Evolutionary conservation across 2,888 invertebrate genomes (phyloP).

Genomic region (Ormia ochracea): DNA sequence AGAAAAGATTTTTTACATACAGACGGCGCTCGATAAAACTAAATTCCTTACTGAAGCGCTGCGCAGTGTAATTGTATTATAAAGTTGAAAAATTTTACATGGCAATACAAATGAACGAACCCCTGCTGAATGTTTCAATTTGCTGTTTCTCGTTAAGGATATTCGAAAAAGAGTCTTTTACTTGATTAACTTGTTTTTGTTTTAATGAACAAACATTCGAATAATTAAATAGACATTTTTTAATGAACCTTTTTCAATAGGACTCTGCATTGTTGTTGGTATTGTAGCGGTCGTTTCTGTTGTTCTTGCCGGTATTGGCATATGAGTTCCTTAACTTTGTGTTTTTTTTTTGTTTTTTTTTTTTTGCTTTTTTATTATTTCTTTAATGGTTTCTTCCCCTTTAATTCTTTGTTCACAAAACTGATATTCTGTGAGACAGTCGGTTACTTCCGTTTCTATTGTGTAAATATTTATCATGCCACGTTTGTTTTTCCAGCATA

Average conservation of each 20-base stretch:
- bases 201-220: conserved; percentile 4
- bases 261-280: neutral
- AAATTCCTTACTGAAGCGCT: too few relatives aligned
- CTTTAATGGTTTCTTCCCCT: conserved; percentile 16
- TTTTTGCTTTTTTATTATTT: conserved; percentile 7
- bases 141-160: neutral
- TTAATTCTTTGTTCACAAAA: conserved; percentile 22
- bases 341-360: too few relatives aligned
- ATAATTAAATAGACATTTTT: neutral
- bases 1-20: too few relatives aligned
- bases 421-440: conserved; percentile 41
- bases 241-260: conserved; percentile 5
- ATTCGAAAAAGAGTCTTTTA: neutral
- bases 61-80: too few relatives aligned
- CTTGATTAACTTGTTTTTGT: conserved; percentile 25
- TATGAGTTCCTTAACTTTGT: conserved; percentile 26
- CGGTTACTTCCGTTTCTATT: conserved; percentile 59
- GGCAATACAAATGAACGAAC: conserved; percentile 19
- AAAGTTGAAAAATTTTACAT: conserved; percentile 17
- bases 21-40: too few relatives aligned
- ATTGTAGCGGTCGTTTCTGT: neutral
- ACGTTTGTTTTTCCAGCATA: neutral
- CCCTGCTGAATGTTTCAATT: conserved; percentile 18
- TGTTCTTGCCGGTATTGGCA: conserved; percentile 11
- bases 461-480: conserved; percentile 26